Conservation (phyloP, 2,888 invertebrate genomes). For the Tachina grossa region DNA sequence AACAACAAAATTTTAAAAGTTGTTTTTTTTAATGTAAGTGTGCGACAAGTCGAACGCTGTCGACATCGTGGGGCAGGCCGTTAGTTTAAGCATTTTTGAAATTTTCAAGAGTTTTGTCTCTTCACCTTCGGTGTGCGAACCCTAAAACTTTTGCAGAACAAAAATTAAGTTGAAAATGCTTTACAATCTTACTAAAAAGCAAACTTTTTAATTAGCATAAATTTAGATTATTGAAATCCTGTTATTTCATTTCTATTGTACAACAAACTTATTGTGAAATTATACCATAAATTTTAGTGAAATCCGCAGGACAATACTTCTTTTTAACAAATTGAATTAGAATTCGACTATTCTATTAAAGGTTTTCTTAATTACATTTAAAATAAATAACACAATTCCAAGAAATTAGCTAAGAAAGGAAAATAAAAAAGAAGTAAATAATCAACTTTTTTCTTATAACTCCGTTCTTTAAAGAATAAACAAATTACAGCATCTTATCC, state of each 20-base stretch:
- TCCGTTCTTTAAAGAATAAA: conserved; percentile 48
- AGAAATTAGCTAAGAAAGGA: background rate
- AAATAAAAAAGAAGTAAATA: conserved; percentile 28
- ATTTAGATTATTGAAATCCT: background rate
- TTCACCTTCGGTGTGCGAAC: too few relatives aligned
- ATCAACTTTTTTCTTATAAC: conserved; percentile 54
- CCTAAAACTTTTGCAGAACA: too few relatives aligned
- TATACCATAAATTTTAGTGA: background rate
- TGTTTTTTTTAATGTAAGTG: too few relatives aligned
- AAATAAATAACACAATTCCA: conserved; percentile 48
- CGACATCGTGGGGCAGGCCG: too few relatives aligned
- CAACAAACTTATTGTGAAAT: background rate
- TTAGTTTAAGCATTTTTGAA: too few relatives aligned
- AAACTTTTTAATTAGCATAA: background rate
- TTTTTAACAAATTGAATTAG: conserved; percentile 57
- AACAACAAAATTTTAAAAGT: too few relatives aligned
- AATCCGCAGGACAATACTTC: background rate
- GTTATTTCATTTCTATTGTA: background rate
- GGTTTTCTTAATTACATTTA: conserved; percentile 66
- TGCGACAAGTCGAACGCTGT: too few relatives aligned
- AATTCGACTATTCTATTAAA: conserved; percentile 59
- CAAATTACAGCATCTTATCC: conserved; percentile 67
- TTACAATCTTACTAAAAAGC: background rate
- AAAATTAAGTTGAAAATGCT: background rate
- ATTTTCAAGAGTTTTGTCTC: too few relatives aligned